A percentile compares a stretch with the other conserved stretches of the same genome.
These are phyloP conservation scores for Actinemys pallida DNA, from an alignment of 2,113 vertebrate genomes.

Conservation along the genomic window DNA sequence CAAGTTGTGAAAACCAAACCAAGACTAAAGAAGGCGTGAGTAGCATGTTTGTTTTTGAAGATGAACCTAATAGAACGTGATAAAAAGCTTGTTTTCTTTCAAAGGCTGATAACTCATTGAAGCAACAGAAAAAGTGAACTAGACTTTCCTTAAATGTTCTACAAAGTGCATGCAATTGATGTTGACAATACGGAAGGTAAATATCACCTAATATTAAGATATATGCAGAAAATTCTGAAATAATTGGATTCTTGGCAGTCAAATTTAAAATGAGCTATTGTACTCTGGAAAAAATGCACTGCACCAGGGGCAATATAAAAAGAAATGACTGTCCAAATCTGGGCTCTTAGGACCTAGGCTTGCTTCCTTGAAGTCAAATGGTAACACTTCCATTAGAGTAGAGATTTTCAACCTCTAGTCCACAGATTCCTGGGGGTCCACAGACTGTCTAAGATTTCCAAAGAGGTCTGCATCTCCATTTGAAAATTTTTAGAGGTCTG, in stretches of 20 bases:
- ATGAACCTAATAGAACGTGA: neutral
- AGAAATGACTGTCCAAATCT: neutral
- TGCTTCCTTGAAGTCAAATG: accelerated
- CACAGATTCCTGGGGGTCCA: too few species aligned
- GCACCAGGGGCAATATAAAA: neutral
- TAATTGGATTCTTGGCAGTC: neutral
- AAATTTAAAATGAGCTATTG: accelerated
- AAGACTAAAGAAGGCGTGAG: neutral
- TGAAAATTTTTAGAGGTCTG: too few species aligned
- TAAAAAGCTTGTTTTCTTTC: neutral
- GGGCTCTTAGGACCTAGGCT: neutral
- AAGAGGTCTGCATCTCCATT: too few species aligned
- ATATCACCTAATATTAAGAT: neutral
- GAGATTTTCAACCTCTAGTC: too few species aligned
- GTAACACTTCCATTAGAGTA: neutral
- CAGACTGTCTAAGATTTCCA: too few species aligned
- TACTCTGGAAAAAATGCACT: accelerated
- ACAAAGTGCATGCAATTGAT: neutral
- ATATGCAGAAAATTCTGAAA: neutral
- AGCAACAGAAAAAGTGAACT: neutral
- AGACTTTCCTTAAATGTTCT: neutral
- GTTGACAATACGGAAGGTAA: neutral
- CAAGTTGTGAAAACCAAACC: accelerated
- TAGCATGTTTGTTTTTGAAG: neutral
- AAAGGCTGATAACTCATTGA: neutral